Conservation (phyloP, 92 coral and sea anemone genomes). For the Palythoa grandis region DNA sequence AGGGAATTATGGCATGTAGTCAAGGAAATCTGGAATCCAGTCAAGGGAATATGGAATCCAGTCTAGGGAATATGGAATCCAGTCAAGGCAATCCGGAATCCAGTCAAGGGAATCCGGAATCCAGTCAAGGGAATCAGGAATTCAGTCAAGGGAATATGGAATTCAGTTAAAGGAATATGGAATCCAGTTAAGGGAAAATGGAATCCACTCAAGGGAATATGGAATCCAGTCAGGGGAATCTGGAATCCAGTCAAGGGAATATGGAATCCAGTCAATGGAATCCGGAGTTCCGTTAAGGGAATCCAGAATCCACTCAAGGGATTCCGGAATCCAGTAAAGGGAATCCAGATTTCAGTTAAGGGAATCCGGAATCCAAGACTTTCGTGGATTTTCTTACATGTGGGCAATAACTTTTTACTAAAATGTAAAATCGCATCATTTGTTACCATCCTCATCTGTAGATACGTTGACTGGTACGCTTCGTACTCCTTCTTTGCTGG, state of each 20-base stretch:
- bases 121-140: too few species aligned
- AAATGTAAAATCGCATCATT: background rate
- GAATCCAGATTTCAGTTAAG: background rate
- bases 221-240: background rate
- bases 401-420: too few species aligned
- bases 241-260: background rate
- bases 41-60: too few species aligned
- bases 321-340: too few species aligned
- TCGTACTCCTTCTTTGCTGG: slow-evolving; percentile 19
- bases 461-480: slow-evolving; percentile 13
- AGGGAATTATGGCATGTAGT: too few species aligned
- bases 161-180: background rate
- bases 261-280: background rate
- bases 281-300: background rate
- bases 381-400: background rate
- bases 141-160: background rate
- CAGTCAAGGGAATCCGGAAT: too few species aligned
- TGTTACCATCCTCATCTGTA: slow-evolving; percentile 34
- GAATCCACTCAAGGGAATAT: background rate
- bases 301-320: too few species aligned
- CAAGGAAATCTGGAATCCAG: too few species aligned
- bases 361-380: background rate
- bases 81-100: too few species aligned
- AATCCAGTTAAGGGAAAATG: background rate
- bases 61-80: background rate